Evolutionary conservation across 2,888 invertebrate genomes (phyloP).

Genomic region (Alloscopus bannaensis): DNA sequence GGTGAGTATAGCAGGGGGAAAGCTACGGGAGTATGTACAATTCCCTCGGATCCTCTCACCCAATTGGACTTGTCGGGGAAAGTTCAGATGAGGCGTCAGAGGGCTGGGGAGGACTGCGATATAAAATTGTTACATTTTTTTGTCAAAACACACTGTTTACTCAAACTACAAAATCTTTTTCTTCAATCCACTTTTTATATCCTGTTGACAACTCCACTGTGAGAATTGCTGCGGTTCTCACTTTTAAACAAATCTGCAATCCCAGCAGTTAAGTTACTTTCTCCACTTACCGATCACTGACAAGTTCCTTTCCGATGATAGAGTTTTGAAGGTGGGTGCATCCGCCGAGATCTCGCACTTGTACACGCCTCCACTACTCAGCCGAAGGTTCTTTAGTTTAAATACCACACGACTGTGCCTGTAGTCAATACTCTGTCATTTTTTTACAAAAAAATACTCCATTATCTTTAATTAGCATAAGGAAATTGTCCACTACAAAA

Average conservation of each 20-base stretch:
- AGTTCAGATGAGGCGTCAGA: conserved; percentile 28
- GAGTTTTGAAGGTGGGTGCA: conserved; percentile 57
- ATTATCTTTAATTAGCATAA: no score
- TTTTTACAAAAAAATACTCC: no score
- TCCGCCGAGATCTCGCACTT: conserved; percentile 64
- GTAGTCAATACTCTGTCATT: not conserved
- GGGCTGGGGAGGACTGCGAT: conserved; percentile 45
- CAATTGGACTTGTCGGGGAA: conserved; percentile 20
- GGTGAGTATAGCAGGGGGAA: conserved; percentile 55
- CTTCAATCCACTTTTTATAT: no score
- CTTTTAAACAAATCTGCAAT: conserved; percentile 4
- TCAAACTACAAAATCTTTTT: no score
- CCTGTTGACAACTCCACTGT: no score
- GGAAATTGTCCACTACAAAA: no score
- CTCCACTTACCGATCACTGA: conserved; percentile 62
- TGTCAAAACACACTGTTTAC: not conserved
- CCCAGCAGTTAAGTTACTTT: not conserved
- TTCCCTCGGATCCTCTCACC: conserved; percentile 55
- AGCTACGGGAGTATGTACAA: conserved; percentile 49
- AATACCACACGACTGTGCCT: conserved; percentile 28
- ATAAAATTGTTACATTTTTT: conserved; percentile 10
- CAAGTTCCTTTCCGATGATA: conserved; percentile 57
- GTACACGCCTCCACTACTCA: conserved; percentile 52
- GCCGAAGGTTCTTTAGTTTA: conserved; percentile 42
- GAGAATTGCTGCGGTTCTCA: no score